A percentile compares a stretch with the other conserved stretches of the same genome.
These are phyloP conservation scores for Torymus aiolomorphi DNA, from an alignment of 2,888 invertebrate genomes.

Conservation along the genomic window DNA sequence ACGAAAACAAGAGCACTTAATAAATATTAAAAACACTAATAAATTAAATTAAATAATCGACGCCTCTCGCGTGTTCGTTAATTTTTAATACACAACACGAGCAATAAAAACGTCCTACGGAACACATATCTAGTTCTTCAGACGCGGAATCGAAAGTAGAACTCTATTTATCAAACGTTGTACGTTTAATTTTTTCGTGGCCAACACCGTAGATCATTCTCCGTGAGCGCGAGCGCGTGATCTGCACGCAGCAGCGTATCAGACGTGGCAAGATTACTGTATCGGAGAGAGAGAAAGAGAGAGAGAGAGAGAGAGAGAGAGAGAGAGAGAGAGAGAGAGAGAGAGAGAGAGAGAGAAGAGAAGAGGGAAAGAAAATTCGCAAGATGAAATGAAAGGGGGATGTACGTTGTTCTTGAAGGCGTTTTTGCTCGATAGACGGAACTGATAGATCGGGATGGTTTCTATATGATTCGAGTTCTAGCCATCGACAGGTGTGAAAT, in stretches of 20 bases:
- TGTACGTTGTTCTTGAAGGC: background rate
- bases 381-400: constrained; percentile 61
- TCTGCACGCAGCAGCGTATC: constrained; percentile 61
- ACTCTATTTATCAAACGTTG: constrained; percentile 72
- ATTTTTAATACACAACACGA: no score
- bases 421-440: background rate
- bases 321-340: no score
- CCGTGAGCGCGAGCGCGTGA: constrained; percentile 66
- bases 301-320: no score
- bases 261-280: constrained; percentile 72
- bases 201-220: constrained; percentile 71
- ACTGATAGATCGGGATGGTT: background rate
- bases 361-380: constrained; percentile 55
- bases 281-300: constrained; percentile 59
- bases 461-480: no score
- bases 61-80: no score
- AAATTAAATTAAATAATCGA: no score
- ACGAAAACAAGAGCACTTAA: no score
- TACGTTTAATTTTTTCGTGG: constrained; percentile 73
- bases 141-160: constrained; percentile 46
- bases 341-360: no score
- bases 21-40: no score
- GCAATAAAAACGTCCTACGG: no score
- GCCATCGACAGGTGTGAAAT: no score
- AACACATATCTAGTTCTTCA: no score